Percentiles rank a stretch among this genome's conserved stretches.
Evolutionary conservation across 1,140 invertebrate species (phyloP).

Genomic region (Tetragnatha versicolor): DNA sequence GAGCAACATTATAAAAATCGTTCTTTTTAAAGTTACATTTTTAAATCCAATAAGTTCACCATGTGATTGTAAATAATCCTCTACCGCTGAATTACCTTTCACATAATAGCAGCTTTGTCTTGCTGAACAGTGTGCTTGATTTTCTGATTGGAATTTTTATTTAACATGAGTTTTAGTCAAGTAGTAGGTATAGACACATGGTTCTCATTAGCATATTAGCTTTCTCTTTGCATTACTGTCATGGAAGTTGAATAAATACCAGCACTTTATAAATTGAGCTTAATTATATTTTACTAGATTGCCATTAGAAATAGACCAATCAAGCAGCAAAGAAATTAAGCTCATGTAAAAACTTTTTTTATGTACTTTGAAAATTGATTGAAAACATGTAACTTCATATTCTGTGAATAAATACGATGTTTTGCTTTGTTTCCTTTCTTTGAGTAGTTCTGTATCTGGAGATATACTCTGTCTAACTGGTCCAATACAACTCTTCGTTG

Average conservation of each 20-base stretch:
- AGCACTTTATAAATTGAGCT: slow-evolving; percentile 48
- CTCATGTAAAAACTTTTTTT: slow-evolving; percentile 26
- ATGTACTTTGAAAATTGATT: slow-evolving; percentile 19
- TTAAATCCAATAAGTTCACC: slow-evolving; percentile 15
- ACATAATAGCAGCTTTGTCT: slow-evolving; percentile 1
- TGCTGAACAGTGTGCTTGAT: background rate
- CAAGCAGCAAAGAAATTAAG: slow-evolving; percentile 38
- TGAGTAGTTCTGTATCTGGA: too few relatives aligned
- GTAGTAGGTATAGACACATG: slow-evolving; percentile 1
- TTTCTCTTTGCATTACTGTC: slow-evolving; percentile 34
- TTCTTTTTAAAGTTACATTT: too few relatives aligned
- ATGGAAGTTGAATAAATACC: slow-evolving; percentile 21
- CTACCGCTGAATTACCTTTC: background rate
- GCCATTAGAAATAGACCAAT: slow-evolving; percentile 30
- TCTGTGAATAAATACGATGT: slow-evolving; percentile 50
- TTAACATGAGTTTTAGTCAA: slow-evolving; percentile 13
- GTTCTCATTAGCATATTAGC: slow-evolving; percentile 30
- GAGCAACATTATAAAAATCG: too few relatives aligned
- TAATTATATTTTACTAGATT: slow-evolving; percentile 50
- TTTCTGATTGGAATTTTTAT: background rate
- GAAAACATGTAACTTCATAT: slow-evolving; percentile 40
- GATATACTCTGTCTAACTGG: too few relatives aligned
- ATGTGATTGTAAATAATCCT: background rate
- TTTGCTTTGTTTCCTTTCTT: slow-evolving; percentile 31
- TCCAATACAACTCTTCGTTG: too few relatives aligned